Evolutionary conservation across 2,113 vertebrate genomes (phyloP), one percentile per base, ranked within the genome.

Genomic region (Mohoua ochrocephala): DNA sequence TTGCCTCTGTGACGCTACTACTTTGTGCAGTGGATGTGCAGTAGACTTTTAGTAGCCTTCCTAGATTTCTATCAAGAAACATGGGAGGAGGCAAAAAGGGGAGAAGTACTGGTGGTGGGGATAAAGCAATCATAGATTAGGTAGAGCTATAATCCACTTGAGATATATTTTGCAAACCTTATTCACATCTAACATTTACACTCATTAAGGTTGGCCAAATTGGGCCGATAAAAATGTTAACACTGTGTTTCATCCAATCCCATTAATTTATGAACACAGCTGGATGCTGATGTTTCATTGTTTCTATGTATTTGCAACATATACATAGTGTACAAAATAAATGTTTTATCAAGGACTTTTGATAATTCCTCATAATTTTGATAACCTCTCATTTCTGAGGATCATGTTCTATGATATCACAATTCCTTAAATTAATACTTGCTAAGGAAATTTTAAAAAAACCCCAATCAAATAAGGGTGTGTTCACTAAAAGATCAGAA

Each of bases 1-100:
- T 87, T 77, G 1, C 8, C 77, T 84, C 54, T 81, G 21, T 77
- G 41, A 13, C 0, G 0, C 2, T 22, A 11, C 4, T 57, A 22
- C 17, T 81, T 57, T 49, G 13, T 60, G 39, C 19, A 27, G 12
- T 42, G 65, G 8, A 56, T 39, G 12, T 77, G 10, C 41, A 65
- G 28, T 24, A 20, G 15, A 81, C 7, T 79, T 74, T 31, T 45
- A 64, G 30, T 42, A 79, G 24, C 10, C 18, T 79, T 27, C 13
- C 30, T 35, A 52, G 21, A 54, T 80, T 86, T 83, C 41, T 76
- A 5, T 16, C 52, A 56, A 37, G 33, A 63, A 71, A 39, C 9
- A 4, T 3, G 30, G 22, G 5, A 50, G 11, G 7, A 76, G 12
- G 18, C 7, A 90, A 54, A 30, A 80, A 70, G 45, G 15, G 8